These are phyloP conservation scores for Tupaia chinensis DNA, from an alignment of 2,113 vertebrate genomes.

Conservation along the genomic window DNA sequence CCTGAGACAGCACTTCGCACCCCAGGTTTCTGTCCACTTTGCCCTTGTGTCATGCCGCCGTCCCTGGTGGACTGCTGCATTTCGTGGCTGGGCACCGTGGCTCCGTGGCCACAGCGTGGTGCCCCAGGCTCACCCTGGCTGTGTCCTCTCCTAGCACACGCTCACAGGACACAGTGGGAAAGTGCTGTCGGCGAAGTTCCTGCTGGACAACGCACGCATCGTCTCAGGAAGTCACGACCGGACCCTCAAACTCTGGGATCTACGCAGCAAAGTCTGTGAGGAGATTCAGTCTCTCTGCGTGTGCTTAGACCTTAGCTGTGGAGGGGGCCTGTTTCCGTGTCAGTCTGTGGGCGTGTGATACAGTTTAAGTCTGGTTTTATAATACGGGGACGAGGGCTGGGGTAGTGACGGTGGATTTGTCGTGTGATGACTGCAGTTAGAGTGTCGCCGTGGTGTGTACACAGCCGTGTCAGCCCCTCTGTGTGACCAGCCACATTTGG, in stretches of 20 bases:
- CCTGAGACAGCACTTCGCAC: not conserved
- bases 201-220: constrained; percentile 97
- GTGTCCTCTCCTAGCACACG: constrained; percentile 91
- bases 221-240: constrained; percentile 98
- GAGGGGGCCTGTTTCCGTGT: not conserved
- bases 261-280: constrained; percentile 99
- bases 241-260: constrained; percentile 99
- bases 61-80: no score
- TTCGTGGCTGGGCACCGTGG: not conserved
- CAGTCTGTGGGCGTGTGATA: not conserved
- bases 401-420: not conserved
- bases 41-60: no score
- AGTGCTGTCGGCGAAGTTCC: constrained; percentile 96
- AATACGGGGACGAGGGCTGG: no score
- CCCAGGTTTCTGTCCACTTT: not conserved
- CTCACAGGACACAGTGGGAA: constrained; percentile 98
- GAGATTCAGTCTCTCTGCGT: constrained; percentile 61
- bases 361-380: not conserved
- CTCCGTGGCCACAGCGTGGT: rapidly evolving
- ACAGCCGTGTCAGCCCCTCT: not conserved
- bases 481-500: not conserved
- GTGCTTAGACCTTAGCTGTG: rapidly evolving
- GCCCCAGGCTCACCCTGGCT: not conserved
- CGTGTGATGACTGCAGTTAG: not conserved
- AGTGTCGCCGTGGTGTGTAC: rapidly evolving